These are phyloP conservation scores for Pagetopsis macropterus DNA, from an alignment of 2,797 vertebrate species.

Conservation along the genomic window DNA sequence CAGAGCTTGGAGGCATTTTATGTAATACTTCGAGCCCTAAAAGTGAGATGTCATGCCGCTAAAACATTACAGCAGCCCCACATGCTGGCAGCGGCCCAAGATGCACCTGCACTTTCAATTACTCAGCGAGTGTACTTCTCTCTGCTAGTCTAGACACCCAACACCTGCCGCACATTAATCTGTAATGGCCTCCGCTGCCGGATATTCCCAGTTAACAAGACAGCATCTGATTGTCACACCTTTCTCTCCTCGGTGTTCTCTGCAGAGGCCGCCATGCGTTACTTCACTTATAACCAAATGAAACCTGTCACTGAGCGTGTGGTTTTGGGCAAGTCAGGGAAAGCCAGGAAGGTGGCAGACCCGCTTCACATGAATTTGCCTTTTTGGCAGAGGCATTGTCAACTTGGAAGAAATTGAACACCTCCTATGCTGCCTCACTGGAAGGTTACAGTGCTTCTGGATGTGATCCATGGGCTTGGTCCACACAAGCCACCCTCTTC, in stretches of 20 bases:
- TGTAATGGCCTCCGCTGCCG: slow-evolving; percentile 61
- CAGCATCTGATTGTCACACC: slow-evolving; percentile 72
- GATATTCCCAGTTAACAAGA: slow-evolving; percentile 74
- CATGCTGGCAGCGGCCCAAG: slow-evolving; percentile 70
- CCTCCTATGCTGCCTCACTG: slow-evolving; percentile 49
- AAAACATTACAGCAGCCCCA: slow-evolving; percentile 66
- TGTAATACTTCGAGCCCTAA: slow-evolving; percentile 62
- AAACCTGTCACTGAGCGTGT: slow-evolving; percentile 50
- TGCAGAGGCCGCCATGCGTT: slow-evolving; percentile 24
- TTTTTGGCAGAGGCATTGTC: slow-evolving; percentile 61
- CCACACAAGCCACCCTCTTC: slow-evolving; percentile 57
- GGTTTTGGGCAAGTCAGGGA: slow-evolving; percentile 38
- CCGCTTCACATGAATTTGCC: slow-evolving; percentile 66
- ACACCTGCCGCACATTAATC: slow-evolving; percentile 81
- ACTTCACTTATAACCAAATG: slow-evolving; percentile 31
- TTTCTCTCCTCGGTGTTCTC: slow-evolving; percentile 42
- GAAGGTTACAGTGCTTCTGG: slow-evolving; percentile 66
- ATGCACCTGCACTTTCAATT: slow-evolving; percentile 83
- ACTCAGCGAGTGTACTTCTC: slow-evolving; percentile 63
- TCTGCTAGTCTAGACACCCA: slow-evolving; percentile 73
- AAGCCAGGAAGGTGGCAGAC: slow-evolving; percentile 69
- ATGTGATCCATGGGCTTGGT: slow-evolving; percentile 58
- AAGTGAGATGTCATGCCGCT: slow-evolving; percentile 71
- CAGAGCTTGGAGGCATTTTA: slow-evolving; percentile 58
- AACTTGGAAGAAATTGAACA: slow-evolving; percentile 68